These are phyloP conservation scores for Hanleya hanleyi DNA, from an alignment of 2,888 invertebrate species.

Conservation along the genomic window DNA sequence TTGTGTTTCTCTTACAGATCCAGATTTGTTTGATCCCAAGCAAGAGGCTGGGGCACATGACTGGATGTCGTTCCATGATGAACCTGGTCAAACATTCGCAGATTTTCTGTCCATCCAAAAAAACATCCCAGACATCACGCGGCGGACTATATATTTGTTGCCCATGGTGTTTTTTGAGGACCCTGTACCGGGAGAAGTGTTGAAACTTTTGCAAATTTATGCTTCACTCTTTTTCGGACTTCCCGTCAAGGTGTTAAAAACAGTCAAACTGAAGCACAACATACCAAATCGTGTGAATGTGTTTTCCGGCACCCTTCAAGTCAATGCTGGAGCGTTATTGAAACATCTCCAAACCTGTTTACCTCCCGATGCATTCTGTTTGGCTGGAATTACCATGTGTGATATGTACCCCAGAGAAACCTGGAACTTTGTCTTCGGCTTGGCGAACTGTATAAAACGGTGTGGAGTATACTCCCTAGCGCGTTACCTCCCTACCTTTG, in stretches of 20 bases:
- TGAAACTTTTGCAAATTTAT: slow-evolving; percentile 37
- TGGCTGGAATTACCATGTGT: slow-evolving; percentile 52
- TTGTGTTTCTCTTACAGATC: slow-evolving; percentile 29
- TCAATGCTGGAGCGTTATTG: slow-evolving; percentile 41
- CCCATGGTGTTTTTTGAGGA: slow-evolving; percentile 44
- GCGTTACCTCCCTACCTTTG: slow-evolving; percentile 49
- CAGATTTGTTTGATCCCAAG: slow-evolving; percentile 37
- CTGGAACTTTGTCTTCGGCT: slow-evolving; percentile 58
- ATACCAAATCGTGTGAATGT: slow-evolving; percentile 40
- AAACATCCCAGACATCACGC: slow-evolving; percentile 7
- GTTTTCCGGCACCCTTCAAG: slow-evolving; percentile 39
- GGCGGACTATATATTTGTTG: slow-evolving; percentile 38
- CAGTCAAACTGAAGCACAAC: slow-evolving; percentile 30
- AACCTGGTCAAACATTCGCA: slow-evolving; percentile 42
- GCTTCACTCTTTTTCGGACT: slow-evolving; percentile 46
- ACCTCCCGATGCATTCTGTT: slow-evolving; percentile 48
- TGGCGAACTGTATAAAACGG: slow-evolving; percentile 38
- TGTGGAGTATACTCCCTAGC: slow-evolving; percentile 54
- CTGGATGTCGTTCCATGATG: slow-evolving; percentile 47
- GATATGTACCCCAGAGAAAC: slow-evolving; percentile 48
- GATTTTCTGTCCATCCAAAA: slow-evolving; percentile 28
- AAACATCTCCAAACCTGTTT: slow-evolving; percentile 28
- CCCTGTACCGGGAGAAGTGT: slow-evolving; percentile 35
- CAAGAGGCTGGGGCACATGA: slow-evolving; percentile 36
- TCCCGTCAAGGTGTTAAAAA: slow-evolving; percentile 33